Evolutionary conservation across 1,140 invertebrate genomes (phyloP).

Genomic region (Popillia japonica): DNA sequence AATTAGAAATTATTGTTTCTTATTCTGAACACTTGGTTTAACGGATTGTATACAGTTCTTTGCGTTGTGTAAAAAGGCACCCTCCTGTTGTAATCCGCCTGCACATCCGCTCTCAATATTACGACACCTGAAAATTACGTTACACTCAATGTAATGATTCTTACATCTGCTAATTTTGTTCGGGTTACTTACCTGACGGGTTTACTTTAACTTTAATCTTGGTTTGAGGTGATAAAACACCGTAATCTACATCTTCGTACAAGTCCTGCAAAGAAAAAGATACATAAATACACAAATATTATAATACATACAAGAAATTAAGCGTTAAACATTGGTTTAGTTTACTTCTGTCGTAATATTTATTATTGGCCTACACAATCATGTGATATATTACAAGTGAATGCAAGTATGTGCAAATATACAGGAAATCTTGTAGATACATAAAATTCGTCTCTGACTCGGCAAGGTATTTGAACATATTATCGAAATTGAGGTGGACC

Average conservation of each 20-base stretch:
- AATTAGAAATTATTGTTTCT: slow-evolving; percentile 56
- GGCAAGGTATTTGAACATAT: too few relatives aligned
- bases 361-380: too few relatives aligned
- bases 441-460: too few relatives aligned
- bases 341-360: too few relatives aligned
- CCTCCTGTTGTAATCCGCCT: slow-evolving; percentile 67
- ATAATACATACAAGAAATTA: too few relatives aligned
- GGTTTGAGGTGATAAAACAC: slow-evolving; percentile 81
- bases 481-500: too few relatives aligned
- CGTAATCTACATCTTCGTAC: slow-evolving; percentile 87
- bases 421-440: too few relatives aligned
- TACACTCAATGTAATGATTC: slow-evolving; percentile 32
- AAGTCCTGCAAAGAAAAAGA: slow-evolving; percentile 70
- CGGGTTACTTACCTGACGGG: slow-evolving; percentile 76
- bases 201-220: slow-evolving; percentile 94
- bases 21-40: slow-evolving; percentile 68
- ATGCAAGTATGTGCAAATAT: too few relatives aligned
- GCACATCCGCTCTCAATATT: slow-evolving; percentile 81
- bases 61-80: slow-evolving; percentile 62
- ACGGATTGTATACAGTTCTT: slow-evolving; percentile 69
- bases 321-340: too few relatives aligned
- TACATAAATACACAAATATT: too few relatives aligned
- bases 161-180: neutral
- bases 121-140: slow-evolving; percentile 71
- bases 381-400: too few relatives aligned